Evolutionary conservation across 2,797 vertebrate species (phyloP), one percentile per base, ranked within the genome.

Genomic region (Oophaga sylvatica): DNA sequence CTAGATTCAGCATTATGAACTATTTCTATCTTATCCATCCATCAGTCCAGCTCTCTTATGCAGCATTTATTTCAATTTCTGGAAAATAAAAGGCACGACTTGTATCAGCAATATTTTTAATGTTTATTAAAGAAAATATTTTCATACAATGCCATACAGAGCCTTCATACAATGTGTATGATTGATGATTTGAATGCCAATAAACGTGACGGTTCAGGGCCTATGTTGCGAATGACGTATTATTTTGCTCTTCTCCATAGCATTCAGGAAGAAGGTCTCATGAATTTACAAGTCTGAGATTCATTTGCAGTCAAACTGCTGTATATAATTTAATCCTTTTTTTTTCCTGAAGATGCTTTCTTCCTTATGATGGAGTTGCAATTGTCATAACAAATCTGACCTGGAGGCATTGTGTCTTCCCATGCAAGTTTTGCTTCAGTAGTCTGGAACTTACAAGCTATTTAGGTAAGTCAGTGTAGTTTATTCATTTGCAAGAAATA

Each of bases 301-400:
- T 88, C 68, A 85, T 84, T 89, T 86, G 56, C 56, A 84, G 45
- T 88, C 59, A 82, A 78, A 78, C 45, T 35, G 65, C 77, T 63
- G 59, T 80, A 35, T 65, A 16, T 81, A 76, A 80, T 81, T 85
- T 81, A 5, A 65, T 78, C 60, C 35, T 53, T 77, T 59, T 59
- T 59, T 53, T 41, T 63, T 78, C 60, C 16, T 78, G 59, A 85
- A 85, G 73, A 85, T 85, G 73, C 65, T 85, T 35, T 85, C 79
- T 45, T 83, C 53, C 77, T n/a, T 67, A 31, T 89, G 84, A 92
- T 90, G 59, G 91, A 91, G 90, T 88, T 60, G 78, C 87, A 93
- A 80, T 90, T 93, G 91, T 93, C 93, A 94, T 92, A 93, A 93
- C 87, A 93, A 92, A 90, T 91, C 88, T 89, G 83, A 90, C 80